Base-by-base conservation (phyloP, 2,797 vertebrate genomes). In the Syngnathus rostellatus region DNA sequence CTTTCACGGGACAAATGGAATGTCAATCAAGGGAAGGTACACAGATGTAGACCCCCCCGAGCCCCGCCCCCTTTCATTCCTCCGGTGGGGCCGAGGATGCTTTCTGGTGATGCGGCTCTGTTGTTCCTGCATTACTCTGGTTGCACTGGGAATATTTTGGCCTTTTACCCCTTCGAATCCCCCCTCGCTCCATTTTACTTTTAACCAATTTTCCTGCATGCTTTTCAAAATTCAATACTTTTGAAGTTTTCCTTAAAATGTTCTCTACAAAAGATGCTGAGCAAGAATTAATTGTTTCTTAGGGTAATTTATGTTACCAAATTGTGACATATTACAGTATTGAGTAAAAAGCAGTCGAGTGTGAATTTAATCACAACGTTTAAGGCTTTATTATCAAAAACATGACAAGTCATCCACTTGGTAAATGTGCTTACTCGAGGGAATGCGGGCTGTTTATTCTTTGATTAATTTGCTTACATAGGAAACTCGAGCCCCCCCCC, bases 1-100 rank as follows among this genome's bases (percentile, higher is more conserved):
- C 89, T 90, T 90, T 90, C 89, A 86, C 60, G 71, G 86, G 84
- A 89, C 89, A 92, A 92, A 91, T 92, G 88, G 89, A 90, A 90
- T 87, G 91, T 89, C 90, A 92, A 88, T 91, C 90, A 90, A 79
- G 81, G 51, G 23, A 46, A 23, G 58, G 82, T 82, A 81, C 88
- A 85, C 83, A 85, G 84, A 86, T 81, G 85, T 77, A 21, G 50
- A 43, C 48, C 31, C 31, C 31, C 31, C 31, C 46, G 14, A 19
- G 48, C 37, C 16, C 25, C 41, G 21, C 21, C 40, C 60, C 60
- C 41, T 14, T 41, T 2, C 39, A 11, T 63, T 79, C 74, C 83
- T 84, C 69, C 39, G 64, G 64, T 69, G 81, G 81, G 72, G 79
- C 68, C 65, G 10, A 37, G 71, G 80, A 84, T 75, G 84, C 81